Percentiles rank a stretch among this genome's conserved stretches.
Evolutionary conservation across 2,113 vertebrate genomes (phyloP).

Genomic region (Trichechus manatus): DNA sequence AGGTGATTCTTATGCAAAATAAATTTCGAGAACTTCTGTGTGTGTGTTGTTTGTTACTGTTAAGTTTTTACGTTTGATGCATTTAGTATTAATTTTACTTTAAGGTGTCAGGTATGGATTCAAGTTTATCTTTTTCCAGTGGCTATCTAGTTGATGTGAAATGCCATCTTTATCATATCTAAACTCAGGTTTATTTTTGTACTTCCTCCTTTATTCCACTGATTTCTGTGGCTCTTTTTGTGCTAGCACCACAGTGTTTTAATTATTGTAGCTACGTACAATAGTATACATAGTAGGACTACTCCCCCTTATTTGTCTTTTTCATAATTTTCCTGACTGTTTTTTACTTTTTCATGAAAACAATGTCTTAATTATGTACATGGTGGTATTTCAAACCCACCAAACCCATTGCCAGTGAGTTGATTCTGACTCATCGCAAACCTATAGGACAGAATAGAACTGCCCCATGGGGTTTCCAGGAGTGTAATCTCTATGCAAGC

Average conservation of each 20-base stretch:
- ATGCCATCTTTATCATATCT: background rate
- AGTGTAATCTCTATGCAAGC: no score
- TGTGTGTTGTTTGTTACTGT: background rate
- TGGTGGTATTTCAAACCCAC: no score
- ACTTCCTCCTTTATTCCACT: background rate
- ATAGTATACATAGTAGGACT: background rate
- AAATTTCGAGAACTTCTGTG: no score
- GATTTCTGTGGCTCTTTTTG: background rate
- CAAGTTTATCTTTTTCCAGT: background rate
- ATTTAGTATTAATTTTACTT: background rate
- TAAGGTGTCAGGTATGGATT: background rate
- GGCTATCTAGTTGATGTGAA: background rate
- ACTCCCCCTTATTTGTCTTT: background rate
- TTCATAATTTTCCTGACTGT: constrained; percentile 4
- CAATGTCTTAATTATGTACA: background rate
- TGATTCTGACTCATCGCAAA: no score
- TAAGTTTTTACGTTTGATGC: background rate
- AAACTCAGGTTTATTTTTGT: background rate
- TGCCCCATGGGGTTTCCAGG: no score
- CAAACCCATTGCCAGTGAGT: no score
- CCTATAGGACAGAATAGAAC: no score
- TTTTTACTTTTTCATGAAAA: constrained; percentile 33
- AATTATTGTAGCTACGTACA: background rate
- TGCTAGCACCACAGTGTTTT: background rate
- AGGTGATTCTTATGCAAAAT: no score